These are phyloP conservation scores for Mimas tiliae DNA, from an alignment of 2,888 invertebrate genomes.

Conservation along the genomic window DNA sequence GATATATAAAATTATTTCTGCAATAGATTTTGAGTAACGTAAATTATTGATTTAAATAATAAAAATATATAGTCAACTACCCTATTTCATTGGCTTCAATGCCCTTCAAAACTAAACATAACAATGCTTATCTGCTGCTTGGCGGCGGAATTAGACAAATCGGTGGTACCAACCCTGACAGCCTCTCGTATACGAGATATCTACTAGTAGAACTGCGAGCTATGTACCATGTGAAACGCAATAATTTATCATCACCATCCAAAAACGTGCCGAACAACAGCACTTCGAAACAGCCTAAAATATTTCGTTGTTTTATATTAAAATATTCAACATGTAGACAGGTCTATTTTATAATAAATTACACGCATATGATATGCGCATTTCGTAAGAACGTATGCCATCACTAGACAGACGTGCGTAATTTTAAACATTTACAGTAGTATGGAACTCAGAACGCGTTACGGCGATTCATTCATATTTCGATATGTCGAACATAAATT, in stretches of 20 bases:
- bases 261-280: background rate
- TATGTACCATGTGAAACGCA: background rate
- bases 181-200: too few relatives aligned
- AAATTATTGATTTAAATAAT: too few relatives aligned
- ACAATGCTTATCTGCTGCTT: too few relatives aligned
- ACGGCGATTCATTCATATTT: background rate
- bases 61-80: too few relatives aligned
- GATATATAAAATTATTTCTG: too few relatives aligned
- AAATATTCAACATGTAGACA: conserved; percentile 17
- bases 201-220: too few relatives aligned
- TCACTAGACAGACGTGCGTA: background rate
- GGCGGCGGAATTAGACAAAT: too few relatives aligned
- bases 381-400: conserved; percentile 4
- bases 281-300: background rate
- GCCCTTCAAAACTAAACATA: too few relatives aligned
- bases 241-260: background rate
- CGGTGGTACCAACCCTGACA: too few relatives aligned
- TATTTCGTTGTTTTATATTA: background rate
- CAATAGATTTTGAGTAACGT: too few relatives aligned
- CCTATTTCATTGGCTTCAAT: too few relatives aligned
- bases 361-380: conserved; percentile 1
- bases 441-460: background rate
- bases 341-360: conserved; percentile 11
- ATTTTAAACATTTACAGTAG: background rate
- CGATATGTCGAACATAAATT: background rate